Evolutionary conservation across 2,113 vertebrate genomes (phyloP), one percentile per base, ranked within the genome.

Genomic region (Otus sunia): DNA sequence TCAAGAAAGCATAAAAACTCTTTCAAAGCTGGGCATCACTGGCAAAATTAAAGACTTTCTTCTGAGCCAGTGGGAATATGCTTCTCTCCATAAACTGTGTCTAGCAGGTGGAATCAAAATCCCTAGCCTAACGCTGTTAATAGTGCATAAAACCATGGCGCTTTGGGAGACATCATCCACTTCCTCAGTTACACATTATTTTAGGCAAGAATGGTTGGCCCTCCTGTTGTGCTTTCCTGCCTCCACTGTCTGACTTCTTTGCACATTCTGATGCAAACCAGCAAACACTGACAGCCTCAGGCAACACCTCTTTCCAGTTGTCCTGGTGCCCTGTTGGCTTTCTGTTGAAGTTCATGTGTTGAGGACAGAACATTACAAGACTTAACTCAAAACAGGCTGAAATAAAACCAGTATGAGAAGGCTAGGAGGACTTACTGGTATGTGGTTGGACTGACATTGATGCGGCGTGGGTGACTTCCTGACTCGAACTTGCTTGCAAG

Each of bases 401-500:
- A 92, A 67, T 32, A 49, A 56, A 81, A 91, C 4, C 16, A 52
- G 7, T 0, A 72, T 25, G 21, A 26, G 53, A 59, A 72, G 10
- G 23, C 26, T 53, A 66, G 58, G 49, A 81, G 53, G 14, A 98
- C 99, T 99, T 98, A 99, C 99, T 99, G 99, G 98, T 99, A 98
- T 4, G 99, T 99, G 47, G 99, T 99, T 15, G 99, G 99, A 95
- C 99, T 99, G 94, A 99, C 98, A 18, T 99, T 99, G 97, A 99
- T 99, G 90, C 99, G 99, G 36, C 99, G 98, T 8, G 99, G 99
- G 85, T 99, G 99, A 95, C 99, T 99, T 94, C 99, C 99, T 3
- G 99, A 99, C 96, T 99, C 99, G 8, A 99, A 99, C 97, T 99
- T 99, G 98, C 99, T 99, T 69, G 99, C 99, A 60, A 99, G 98